Base-by-base conservation (phyloP, 2,113 vertebrate genomes). In the Oryzias curvinotus region DNA sequence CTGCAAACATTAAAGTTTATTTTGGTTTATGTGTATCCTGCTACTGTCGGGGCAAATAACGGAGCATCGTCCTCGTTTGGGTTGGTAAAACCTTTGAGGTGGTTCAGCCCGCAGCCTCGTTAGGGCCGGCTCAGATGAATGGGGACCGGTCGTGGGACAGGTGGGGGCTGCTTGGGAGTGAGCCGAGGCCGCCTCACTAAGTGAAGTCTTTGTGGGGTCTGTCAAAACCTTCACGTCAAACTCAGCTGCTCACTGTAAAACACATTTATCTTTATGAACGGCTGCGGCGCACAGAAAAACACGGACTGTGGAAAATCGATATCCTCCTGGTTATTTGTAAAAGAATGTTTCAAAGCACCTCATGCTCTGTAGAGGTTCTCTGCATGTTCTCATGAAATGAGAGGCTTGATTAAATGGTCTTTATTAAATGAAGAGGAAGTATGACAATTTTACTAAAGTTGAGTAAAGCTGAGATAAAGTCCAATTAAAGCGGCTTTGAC, bases 191-290 rank as follows among this genome's bases (percentile, higher is more conserved):
- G 76, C 70, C 64, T 75, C 81, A 69, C 80, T 87, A 77, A 84
- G 69, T 80, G 75, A 67, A 46, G 52, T 81, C 83, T 81, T 92
- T 90, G 87, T 90, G 66, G 61, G 66, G 68, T 54, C 85, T 88
- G 89, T 90, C 88, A 89, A 68, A 90, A 69, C 80, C 78, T 85
- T 90, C 82, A 87, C 86, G 77, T 92, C 87, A 87, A 62, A 77
- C 87, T 76, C 80, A 80, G 87, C 85, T 87, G 88, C 84, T 90
- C 83, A 85, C 87, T 84, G 88, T 84, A 87, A 81, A 83, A 82
- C 71, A 68, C 76, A 71, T 75, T 81, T 62, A 88, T 87, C 75
- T 76, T 83, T 90, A 84, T 84, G 77, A 80, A 77, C 73, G 77
- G 56, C 82, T n/a, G 68, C 81, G 61, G 62, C 18, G 65, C 74